Percentiles rank a stretch among this genome's conserved stretches.
Evolutionary conservation across 64 coral and sea anemone species (phyloP).

Genomic region (Stylophora pistillata): DNA sequence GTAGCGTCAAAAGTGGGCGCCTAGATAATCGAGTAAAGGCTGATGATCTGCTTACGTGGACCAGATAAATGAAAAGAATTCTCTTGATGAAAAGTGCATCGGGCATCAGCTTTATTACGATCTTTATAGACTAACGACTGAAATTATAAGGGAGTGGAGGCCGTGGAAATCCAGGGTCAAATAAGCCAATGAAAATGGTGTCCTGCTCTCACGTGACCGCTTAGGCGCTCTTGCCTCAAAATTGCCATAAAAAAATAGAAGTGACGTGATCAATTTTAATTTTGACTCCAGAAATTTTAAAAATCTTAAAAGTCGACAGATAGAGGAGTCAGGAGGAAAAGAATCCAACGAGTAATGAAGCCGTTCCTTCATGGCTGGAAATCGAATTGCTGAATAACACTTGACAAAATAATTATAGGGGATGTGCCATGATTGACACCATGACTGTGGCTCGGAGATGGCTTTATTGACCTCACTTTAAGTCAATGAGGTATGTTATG

Average conservation of each 20-base stretch:
- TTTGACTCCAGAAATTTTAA: neutral
- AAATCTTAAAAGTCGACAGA: neutral
- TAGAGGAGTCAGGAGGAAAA: neutral
- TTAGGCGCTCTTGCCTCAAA: neutral
- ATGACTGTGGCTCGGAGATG: neutral
- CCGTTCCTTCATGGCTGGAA: neutral
- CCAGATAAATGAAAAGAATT: too few species aligned
- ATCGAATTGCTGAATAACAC: neutral
- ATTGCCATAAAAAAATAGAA: neutral
- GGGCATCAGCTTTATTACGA: too few species aligned
- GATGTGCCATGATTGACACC: neutral
- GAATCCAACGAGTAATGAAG: neutral
- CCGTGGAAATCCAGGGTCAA: neutral
- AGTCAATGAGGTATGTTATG: constrained; percentile 16
- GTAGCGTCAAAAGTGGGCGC: too few species aligned
- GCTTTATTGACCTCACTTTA: neutral
- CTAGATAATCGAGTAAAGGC: too few species aligned
- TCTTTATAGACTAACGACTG: too few species aligned
- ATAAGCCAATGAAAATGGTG: neutral
- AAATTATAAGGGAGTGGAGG: too few species aligned
- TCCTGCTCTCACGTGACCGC: neutral
- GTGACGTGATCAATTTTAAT: constrained; percentile 13
- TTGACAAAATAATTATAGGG: neutral
- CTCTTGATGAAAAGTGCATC: too few species aligned
- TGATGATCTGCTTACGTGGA: too few species aligned